A percentile compares a stretch with the other conserved stretches of the same genome.
Conservation (phyloP, 2,888 invertebrate genomes). For the Agrilus biguttatus region DNA sequence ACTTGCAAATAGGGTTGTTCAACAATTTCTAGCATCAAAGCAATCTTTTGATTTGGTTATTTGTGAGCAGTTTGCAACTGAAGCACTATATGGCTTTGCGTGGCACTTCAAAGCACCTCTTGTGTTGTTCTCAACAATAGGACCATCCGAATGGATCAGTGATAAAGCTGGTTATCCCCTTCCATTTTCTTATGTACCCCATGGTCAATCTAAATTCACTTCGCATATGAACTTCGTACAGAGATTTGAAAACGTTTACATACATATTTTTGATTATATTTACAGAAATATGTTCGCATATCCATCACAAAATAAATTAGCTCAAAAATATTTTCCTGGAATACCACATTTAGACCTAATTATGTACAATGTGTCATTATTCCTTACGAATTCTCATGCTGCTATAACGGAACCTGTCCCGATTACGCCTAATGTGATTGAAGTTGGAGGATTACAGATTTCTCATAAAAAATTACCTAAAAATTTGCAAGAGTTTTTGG, state of each 20-base stretch:
- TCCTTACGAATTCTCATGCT: conserved; percentile 29
- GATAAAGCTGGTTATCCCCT: conserved; percentile 32
- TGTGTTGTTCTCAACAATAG: conserved; percentile 26
- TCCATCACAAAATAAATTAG: conserved; percentile 15
- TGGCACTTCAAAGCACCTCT: conserved; percentile 22
- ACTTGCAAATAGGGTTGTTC: conserved; percentile 24
- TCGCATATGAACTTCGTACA: conserved; percentile 37
- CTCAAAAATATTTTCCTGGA: conserved; percentile 19
- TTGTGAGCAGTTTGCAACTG: conserved; percentile 33
- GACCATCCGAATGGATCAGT: conserved; percentile 29
- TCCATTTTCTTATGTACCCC: conserved; percentile 35
- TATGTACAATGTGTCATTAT: conserved; percentile 16
- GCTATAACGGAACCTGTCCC: conserved; percentile 35
- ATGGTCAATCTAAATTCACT: conserved; percentile 27
- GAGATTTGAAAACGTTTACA: conserved; percentile 35
- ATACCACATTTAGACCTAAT: conserved; percentile 15
- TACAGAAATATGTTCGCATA: conserved; percentile 15
- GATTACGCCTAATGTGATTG: conserved; percentile 37
- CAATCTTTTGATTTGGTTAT: conserved; percentile 24
- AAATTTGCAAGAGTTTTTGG: conserved; percentile 32
- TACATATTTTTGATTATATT: conserved; percentile 18
- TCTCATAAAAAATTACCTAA: conserved; percentile 14
- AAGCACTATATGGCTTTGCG: conserved; percentile 28
- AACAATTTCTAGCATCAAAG: conserved; percentile 20
- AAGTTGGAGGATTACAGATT: conserved; percentile 41